Evolutionary conservation across 2,888 invertebrate species (phyloP).

Genomic region (Gisinianus flammeolus): DNA sequence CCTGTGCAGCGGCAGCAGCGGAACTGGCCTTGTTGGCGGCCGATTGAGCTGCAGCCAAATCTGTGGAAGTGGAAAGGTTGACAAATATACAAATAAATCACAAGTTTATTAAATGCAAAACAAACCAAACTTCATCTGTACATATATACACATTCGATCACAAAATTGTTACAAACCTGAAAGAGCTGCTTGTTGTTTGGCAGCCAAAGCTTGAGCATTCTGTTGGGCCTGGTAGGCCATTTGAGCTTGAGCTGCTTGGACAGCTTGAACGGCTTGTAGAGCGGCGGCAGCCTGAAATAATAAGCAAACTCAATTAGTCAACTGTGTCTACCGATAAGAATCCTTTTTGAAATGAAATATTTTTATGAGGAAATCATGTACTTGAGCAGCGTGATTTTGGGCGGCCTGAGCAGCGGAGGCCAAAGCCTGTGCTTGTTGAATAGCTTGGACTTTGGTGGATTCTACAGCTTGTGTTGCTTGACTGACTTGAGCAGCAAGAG

Average conservation of each 20-base stretch:
- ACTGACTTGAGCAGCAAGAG: slow-evolving; percentile 54
- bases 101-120: too few relatives aligned
- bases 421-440: slow-evolving; percentile 55
- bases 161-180: too few relatives aligned
- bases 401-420: slow-evolving; percentile 51
- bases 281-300: slow-evolving; percentile 55
- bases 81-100: too few relatives aligned
- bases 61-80: too few relatives aligned
- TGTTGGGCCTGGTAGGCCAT: slow-evolving; percentile 59
- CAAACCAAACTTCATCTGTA: too few relatives aligned
- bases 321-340: too few relatives aligned
- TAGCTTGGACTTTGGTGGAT: slow-evolving; percentile 54
- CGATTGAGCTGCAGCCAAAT: slow-evolving; percentile 55
- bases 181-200: slow-evolving; percentile 57
- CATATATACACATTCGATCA: too few relatives aligned
- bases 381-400: slow-evolving; percentile 54
- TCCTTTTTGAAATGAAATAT: too few relatives aligned
- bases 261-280: slow-evolving; percentile 53
- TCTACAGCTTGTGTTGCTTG: slow-evolving; percentile 57
- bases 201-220: slow-evolving; percentile 56
- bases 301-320: too few relatives aligned
- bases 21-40: slow-evolving; percentile 52
- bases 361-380: too few relatives aligned
- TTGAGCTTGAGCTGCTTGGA: slow-evolving; percentile 55
- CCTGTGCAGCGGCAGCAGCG: slow-evolving; percentile 56